Evolutionary conservation across 2,888 invertebrate genomes (phyloP).

Genomic region (Endomychus coccineus): DNA sequence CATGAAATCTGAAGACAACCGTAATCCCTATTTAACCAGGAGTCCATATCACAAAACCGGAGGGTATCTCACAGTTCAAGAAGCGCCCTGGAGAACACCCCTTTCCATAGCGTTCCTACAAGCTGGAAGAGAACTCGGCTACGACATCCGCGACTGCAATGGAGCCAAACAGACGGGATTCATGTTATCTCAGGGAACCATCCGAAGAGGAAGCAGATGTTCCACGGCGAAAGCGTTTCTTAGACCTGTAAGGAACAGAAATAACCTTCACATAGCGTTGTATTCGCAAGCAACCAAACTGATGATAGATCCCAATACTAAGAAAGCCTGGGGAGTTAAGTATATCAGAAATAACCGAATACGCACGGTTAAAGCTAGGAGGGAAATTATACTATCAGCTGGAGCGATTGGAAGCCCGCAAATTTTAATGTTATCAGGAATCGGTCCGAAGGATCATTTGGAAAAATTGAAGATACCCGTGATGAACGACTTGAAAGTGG

Average conservation of each 20-base stretch:
- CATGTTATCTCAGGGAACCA: slow-evolving; percentile 72
- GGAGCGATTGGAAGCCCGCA: slow-evolving; percentile 87
- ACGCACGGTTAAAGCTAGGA: slow-evolving; percentile 61
- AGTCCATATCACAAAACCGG: slow-evolving; percentile 71
- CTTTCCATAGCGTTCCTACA: slow-evolving; percentile 74
- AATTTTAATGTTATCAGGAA: slow-evolving; percentile 83
- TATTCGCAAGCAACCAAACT: slow-evolving; percentile 64
- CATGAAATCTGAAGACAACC: slow-evolving; percentile 79
- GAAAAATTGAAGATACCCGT: slow-evolving; percentile 65
- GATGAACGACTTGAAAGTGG: slow-evolving; percentile 67
- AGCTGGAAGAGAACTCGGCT: slow-evolving; percentile 76
- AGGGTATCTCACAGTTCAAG: slow-evolving; percentile 77
- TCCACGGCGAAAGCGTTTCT: slow-evolving; percentile 85
- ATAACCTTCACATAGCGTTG: slow-evolving; percentile 73
- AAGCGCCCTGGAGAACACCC: slow-evolving; percentile 76
- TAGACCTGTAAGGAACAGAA: slow-evolving; percentile 67
- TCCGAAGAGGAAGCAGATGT: slow-evolving; percentile 75
- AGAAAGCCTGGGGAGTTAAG: slow-evolving; percentile 69
- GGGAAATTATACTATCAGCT: slow-evolving; percentile 78
- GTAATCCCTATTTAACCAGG: slow-evolving; percentile 70
- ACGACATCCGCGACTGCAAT: slow-evolving; percentile 72
- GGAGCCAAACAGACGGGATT: slow-evolving; percentile 79
- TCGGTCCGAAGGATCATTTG: slow-evolving; percentile 73
- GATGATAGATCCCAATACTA: slow-evolving; percentile 58
- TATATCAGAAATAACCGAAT: slow-evolving; percentile 59